Conservation (phyloP, 2,888 invertebrate species). For the Drepanosiphum platanoidis region DNA sequence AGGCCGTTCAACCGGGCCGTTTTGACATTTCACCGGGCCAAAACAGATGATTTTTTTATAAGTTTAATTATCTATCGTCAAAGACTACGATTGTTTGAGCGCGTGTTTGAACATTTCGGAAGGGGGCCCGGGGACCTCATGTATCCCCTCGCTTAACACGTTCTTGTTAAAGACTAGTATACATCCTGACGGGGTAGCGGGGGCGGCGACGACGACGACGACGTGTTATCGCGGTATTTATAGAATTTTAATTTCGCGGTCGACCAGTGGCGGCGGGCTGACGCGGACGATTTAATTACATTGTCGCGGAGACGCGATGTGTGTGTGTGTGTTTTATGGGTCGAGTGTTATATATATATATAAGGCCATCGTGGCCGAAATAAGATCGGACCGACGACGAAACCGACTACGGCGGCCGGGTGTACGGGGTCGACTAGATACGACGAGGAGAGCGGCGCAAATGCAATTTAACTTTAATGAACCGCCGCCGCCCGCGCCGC, state of each 20-base stretch:
- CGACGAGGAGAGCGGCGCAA: neutral
- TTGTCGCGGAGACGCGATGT: constrained; percentile 36
- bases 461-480: constrained; percentile 62
- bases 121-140: no score
- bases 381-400: constrained; percentile 37
- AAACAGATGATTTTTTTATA: no score
- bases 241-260: constrained; percentile 59
- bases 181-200: no score
- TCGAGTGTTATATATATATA: neutral
- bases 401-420: neutral
- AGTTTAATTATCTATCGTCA: no score
- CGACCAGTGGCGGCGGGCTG: constrained; percentile 12
- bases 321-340: constrained; percentile 14
- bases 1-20: no score
- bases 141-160: no score
- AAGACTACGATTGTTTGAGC: no score
- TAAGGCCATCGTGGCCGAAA: constrained; percentile 46
- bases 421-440: neutral
- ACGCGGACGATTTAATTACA: constrained; percentile 56
- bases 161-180: no score
- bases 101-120: no score
- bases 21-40: no score
- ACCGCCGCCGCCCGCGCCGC: constrained; percentile 43
- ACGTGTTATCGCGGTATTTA: constrained; percentile 26
- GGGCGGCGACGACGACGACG: neutral